Conservation (phyloP, 2,113 vertebrate genomes). For the Eurystomus gularis region DNA sequence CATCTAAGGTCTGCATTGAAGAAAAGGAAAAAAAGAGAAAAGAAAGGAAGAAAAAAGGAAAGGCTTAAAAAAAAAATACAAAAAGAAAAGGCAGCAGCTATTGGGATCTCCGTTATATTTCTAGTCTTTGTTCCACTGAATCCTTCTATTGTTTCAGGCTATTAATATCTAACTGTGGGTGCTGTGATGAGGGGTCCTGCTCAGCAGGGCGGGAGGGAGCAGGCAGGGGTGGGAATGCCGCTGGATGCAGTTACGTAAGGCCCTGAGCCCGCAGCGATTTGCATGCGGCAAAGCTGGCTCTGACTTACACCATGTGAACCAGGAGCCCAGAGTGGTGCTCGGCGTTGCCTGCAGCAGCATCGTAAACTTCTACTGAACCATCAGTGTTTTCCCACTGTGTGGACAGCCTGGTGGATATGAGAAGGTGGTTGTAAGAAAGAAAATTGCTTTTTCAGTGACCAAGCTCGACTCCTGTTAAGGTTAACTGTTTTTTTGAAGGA, state of each 20-base stretch:
- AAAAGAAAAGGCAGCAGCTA: background rate
- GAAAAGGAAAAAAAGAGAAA: background rate
- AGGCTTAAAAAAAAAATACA: no score
- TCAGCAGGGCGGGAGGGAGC: background rate
- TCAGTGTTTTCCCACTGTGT: background rate
- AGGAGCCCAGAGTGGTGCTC: background rate
- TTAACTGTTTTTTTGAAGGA: background rate
- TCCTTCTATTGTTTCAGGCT: background rate
- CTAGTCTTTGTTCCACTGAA: background rate
- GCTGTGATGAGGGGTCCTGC: background rate
- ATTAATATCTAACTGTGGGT: background rate
- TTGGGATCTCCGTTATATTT: background rate
- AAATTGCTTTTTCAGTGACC: background rate
- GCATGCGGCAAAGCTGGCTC: background rate
- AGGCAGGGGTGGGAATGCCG: accelerated
- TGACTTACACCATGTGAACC: accelerated
- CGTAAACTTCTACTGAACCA: background rate
- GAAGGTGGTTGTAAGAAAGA: background rate
- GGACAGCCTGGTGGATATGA: background rate
- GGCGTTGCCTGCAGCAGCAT: background rate
- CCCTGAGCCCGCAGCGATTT: accelerated
- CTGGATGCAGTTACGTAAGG: accelerated
- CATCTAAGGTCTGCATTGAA: background rate
- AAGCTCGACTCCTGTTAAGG: background rate
- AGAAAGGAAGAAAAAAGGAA: background rate